These are phyloP conservation scores for Leucophora obtusa DNA, from an alignment of 2,888 invertebrate genomes.

Conservation along the genomic window DNA sequence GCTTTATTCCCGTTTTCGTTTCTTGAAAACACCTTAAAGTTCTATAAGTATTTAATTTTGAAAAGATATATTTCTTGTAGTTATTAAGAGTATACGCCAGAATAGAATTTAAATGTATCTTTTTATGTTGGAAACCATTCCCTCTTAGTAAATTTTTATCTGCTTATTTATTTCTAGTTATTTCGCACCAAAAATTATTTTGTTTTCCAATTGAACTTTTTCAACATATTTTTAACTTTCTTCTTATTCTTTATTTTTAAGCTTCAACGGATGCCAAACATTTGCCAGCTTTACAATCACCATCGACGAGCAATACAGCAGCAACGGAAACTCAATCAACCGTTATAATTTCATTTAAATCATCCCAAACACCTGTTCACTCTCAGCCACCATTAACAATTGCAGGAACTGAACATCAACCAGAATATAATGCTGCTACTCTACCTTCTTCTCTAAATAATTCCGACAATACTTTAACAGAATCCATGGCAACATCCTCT, in stretches of 20 bases:
- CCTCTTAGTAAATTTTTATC: not conserved
- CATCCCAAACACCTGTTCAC: slow-evolving; percentile 77
- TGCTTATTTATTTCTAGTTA: slow-evolving; percentile 18
- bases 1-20: too few species aligned
- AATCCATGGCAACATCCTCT: slow-evolving; percentile 44
- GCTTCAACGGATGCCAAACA: slow-evolving; percentile 70
- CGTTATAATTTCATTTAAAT: slow-evolving; percentile 79
- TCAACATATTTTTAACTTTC: slow-evolving; percentile 9
- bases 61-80: too few species aligned
- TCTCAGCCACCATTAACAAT: slow-evolving; percentile 65
- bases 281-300: slow-evolving; percentile 64
- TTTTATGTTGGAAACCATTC: slow-evolving; percentile 24
- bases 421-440: slow-evolving; percentile 26
- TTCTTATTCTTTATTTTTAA: slow-evolving; percentile 53
- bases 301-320: slow-evolving; percentile 62
- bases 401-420: slow-evolving; percentile 49
- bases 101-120: not conserved
- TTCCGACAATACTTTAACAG: slow-evolving; percentile 44
- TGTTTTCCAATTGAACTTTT: slow-evolving; percentile 22
- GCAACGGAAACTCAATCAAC: slow-evolving; percentile 78
- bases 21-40: too few species aligned
- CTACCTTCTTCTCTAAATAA: slow-evolving; percentile 41
- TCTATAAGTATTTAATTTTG: too few species aligned
- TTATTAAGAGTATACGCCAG: too few species aligned
- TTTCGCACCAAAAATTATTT: slow-evolving; percentile 14